Percentiles rank a stretch among this genome's conserved stretches.
Evolutionary conservation across 1,140 invertebrate genomes (phyloP).

Genomic region (Lethrus apterus): DNA sequence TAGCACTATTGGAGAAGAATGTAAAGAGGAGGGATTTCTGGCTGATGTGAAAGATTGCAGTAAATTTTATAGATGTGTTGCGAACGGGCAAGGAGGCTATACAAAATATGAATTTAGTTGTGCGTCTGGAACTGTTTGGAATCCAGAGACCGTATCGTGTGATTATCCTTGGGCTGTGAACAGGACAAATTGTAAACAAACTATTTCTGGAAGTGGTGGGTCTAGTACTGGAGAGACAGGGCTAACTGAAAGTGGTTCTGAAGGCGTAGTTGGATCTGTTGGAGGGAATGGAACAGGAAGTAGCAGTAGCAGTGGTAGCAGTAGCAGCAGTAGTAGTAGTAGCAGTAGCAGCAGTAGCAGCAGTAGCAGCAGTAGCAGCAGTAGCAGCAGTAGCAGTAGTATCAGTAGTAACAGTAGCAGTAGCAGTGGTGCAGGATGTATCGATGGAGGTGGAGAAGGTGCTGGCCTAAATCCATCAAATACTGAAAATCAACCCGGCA

Average conservation of each 20-base stretch:
- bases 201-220: constrained; percentile 7
- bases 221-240: constrained; percentile 1
- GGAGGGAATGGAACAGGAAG: constrained; percentile 22
- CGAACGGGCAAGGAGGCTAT: constrained; percentile 45
- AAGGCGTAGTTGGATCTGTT: constrained; percentile 14
- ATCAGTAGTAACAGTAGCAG: constrained; percentile 8
- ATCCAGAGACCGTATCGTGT: constrained; percentile 48
- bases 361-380: constrained; percentile 23
- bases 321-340: neutral
- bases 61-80: constrained; percentile 63
- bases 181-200: constrained; percentile 16
- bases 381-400: constrained; percentile 21
- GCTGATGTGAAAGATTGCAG: constrained; percentile 51
- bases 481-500: neutral
- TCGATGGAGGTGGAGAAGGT: constrained; percentile 7
- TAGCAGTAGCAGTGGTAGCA: constrained; percentile 18
- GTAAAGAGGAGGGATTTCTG: constrained; percentile 42
- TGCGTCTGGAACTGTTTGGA: constrained; percentile 56
- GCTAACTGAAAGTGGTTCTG: constrained; percentile 15
- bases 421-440: constrained; percentile 9
- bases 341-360: constrained; percentile 4
- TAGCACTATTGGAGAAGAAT: constrained; percentile 16
- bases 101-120: constrained; percentile 55
- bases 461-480: neutral
- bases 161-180: constrained; percentile 50